Conservation (phyloP, 2,797 vertebrate species). For the Gephyroberyx darwinii region DNA sequence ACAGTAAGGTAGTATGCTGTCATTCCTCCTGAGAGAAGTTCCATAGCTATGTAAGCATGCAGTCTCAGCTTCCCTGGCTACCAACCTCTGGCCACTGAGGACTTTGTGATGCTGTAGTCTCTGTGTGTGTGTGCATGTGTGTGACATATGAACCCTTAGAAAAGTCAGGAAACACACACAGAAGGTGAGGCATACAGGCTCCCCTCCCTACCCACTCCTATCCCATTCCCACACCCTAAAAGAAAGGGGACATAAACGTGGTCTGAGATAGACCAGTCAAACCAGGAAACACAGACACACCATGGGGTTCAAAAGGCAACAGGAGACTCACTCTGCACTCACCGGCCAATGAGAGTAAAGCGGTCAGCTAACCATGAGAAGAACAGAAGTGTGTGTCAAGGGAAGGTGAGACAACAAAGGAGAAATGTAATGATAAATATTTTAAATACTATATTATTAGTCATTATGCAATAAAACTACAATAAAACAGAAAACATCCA, state of each 20-base stretch:
- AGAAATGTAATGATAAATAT: constrained; percentile 75
- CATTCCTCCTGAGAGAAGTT: constrained; percentile 31
- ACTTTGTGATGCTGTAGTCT: constrained; percentile 56
- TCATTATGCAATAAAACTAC: constrained; percentile 9
- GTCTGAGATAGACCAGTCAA: constrained; percentile 60
- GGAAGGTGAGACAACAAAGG: constrained; percentile 93
- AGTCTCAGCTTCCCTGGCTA: constrained; percentile 56
- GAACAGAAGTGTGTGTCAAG: constrained; percentile 71
- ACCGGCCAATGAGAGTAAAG: constrained; percentile 95
- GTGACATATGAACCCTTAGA: constrained; percentile 60
- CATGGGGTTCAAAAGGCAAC: constrained; percentile 70
- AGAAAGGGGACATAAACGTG: constrained; percentile 60
- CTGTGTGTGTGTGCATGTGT: constrained; percentile 64
- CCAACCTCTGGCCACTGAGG: constrained; percentile 42
- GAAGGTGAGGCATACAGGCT: constrained; percentile 56
- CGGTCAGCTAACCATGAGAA: constrained; percentile 91
- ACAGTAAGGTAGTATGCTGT: constrained; percentile 19
- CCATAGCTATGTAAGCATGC: constrained; percentile 64
- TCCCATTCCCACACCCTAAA: constrained; percentile 55
- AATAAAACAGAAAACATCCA: not conserved
- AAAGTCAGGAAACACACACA: constrained; percentile 38
- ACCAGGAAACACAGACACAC: constrained; percentile 70
- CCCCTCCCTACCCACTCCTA: constrained; percentile 46
- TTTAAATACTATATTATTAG: constrained; percentile 20
- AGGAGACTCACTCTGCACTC: constrained; percentile 80